These are phyloP conservation scores for Leucophenga varia DNA, from an alignment of 1,140 invertebrate genomes.

Conservation along the genomic window DNA sequence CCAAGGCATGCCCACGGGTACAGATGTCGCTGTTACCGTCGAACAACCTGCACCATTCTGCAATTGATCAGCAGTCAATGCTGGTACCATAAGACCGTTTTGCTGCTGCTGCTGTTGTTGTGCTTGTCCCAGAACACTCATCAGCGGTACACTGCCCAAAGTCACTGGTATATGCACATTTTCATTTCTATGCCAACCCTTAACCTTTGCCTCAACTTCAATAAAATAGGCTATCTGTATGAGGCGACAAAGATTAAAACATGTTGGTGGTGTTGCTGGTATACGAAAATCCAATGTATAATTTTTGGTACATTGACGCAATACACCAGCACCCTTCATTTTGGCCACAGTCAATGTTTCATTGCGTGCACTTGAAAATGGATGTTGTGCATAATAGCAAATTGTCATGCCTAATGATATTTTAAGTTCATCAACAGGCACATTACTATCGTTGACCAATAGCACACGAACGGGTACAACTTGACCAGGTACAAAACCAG, in stretches of 20 bases:
- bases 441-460: slow-evolving; percentile 36
- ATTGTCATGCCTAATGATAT: slow-evolving; percentile 31
- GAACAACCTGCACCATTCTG: too few relatives aligned
- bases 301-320: slow-evolving; percentile 34
- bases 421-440: slow-evolving; percentile 27
- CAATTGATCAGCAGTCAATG: too few relatives aligned
- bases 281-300: slow-evolving; percentile 58
- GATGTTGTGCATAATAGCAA: slow-evolving; percentile 23
- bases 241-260: slow-evolving; percentile 67
- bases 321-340: slow-evolving; percentile 27
- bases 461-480: slow-evolving; percentile 23
- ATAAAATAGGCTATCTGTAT: slow-evolving; percentile 71
- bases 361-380: slow-evolving; percentile 37
- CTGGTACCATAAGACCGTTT: not conserved
- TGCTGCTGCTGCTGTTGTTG: not conserved
- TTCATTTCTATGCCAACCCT: slow-evolving; percentile 58
- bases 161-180: slow-evolving; percentile 55
- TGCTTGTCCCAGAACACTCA: slow-evolving; percentile 11
- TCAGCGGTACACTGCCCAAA: slow-evolving; percentile 61
- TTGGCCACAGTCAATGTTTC: slow-evolving; percentile 28
- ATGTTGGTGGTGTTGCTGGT: slow-evolving; percentile 68
- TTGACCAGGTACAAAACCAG: slow-evolving; percentile 42
- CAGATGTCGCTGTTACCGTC: too few relatives aligned
- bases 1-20: too few relatives aligned
- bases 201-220: slow-evolving; percentile 59